phyloP scores from a whole-genome alignment of 2,888 invertebrate genomes.

The Athalia circularis region DNA sequence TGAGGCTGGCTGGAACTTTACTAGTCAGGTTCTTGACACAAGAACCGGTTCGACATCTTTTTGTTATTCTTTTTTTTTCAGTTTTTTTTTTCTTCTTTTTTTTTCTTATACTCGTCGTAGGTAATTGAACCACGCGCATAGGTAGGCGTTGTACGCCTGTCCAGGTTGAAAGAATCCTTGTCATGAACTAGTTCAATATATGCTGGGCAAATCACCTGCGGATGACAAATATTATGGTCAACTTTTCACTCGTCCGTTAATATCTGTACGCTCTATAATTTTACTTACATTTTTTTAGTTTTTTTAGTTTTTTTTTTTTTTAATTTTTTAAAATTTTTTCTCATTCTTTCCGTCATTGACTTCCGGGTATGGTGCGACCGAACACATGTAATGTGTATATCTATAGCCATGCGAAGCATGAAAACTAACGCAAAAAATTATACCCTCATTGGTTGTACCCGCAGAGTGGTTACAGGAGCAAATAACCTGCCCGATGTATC shows the following conservation, averaged over 20 bases:
- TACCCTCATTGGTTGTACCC: too few species aligned
- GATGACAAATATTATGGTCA: not conserved
- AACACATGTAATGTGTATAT: too few species aligned
- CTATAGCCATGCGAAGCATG: too few species aligned
- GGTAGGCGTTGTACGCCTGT: not conserved
- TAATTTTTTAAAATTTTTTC: too few species aligned
- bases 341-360: too few species aligned
- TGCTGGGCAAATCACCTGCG: not conserved
- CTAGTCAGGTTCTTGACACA: slow-evolving; percentile 36
- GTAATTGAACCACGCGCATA: slow-evolving; percentile 26
- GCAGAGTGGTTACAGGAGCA: not conserved
- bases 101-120: not conserved
- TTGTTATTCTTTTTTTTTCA: slow-evolving; percentile 13
- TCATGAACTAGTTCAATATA: not conserved
- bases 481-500: slow-evolving; percentile 23
- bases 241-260: too few species aligned
- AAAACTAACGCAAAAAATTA: too few species aligned
- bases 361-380: too few species aligned
- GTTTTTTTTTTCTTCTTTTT: not conserved
- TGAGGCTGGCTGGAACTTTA: slow-evolving; percentile 19
- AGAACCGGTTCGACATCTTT: slow-evolving; percentile 39
- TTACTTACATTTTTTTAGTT: too few species aligned
- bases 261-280: too few species aligned
- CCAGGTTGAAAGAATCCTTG: not conserved
- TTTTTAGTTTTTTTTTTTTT: too few species aligned